Evolutionary conservation across 2,888 invertebrate species (phyloP).

Genomic region (Zygothrica quintamaculata): DNA sequence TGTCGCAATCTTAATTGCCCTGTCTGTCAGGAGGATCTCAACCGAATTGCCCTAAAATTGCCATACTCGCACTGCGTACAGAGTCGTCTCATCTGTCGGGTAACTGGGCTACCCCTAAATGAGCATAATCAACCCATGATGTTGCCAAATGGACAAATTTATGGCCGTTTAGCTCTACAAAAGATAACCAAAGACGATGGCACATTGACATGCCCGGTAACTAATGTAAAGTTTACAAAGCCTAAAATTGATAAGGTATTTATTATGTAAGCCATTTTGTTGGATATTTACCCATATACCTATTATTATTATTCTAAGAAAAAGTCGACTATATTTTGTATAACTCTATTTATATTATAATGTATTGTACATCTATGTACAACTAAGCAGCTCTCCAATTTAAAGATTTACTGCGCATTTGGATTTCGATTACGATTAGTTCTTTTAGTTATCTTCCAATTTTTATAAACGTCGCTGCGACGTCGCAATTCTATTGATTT

Average conservation of each 20-base stretch:
- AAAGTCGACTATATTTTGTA: conserved; percentile 50
- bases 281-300: conserved; percentile 20
- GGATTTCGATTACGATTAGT: conserved; percentile 68
- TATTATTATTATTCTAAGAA: conserved; percentile 45
- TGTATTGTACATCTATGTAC: conserved; percentile 32
- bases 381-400: conserved; percentile 32
- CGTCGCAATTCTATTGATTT: conserved; percentile 72
- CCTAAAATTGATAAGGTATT: conserved; percentile 98
- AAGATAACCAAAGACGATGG: conserved; percentile 98
- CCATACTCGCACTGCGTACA: conserved; percentile 99
- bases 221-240: conserved; percentile 95
- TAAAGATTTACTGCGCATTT: conserved; percentile 53
- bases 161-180: conserved; percentile 95
- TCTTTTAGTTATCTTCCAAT: conserved; percentile 11
- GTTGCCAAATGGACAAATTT: conserved; percentile 99
- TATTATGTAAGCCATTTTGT: conserved; percentile 90
- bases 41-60: conserved; percentile 92
- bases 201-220: conserved; percentile 96
- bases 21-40: conserved; percentile 95
- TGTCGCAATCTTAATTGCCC: conserved; percentile 94
- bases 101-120: conserved; percentile 95
- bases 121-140: conserved; percentile 99
- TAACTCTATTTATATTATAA: conserved; percentile 54
- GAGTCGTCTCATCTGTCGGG: conserved; percentile 95
- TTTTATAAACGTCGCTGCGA: conserved; percentile 49